Conservation (phyloP, 2,113 vertebrate species). For the Stomatorhinus ivindoensis region DNA sequence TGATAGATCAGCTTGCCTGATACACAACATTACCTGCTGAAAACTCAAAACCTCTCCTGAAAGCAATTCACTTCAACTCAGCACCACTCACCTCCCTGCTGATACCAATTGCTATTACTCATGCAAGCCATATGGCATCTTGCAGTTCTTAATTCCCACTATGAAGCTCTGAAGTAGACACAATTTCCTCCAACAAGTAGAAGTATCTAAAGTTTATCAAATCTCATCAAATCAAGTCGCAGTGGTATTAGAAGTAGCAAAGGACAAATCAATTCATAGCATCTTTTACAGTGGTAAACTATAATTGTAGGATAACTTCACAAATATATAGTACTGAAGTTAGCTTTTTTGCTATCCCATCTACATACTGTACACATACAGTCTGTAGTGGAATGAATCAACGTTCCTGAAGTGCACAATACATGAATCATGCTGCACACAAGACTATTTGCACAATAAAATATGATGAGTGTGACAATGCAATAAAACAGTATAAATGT, state of each 20-base stretch:
- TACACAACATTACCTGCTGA: neutral
- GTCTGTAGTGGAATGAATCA: neutral
- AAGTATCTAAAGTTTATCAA: neutral
- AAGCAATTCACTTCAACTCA: constrained; percentile 6
- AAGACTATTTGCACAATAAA: neutral
- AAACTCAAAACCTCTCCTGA: neutral
- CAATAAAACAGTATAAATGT: neutral
- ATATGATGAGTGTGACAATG: neutral
- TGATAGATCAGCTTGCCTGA: neutral
- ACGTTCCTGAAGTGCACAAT: neutral
- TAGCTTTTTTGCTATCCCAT: neutral
- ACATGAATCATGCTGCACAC: neutral
- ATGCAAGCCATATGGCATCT: neutral
- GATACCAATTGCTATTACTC: neutral
- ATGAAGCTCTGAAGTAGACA: neutral
- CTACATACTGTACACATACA: neutral
- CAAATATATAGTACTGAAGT: neutral
- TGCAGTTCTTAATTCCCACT: neutral
- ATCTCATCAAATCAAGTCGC: neutral
- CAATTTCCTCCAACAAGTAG: neutral
- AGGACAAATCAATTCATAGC: neutral
- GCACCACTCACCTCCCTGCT: constrained; percentile 5
- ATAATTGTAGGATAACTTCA: neutral
- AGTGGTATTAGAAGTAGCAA: neutral
- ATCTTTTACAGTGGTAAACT: neutral